Conservation (phyloP, 2,888 invertebrate genomes). For the Luperina testacea region DNA sequence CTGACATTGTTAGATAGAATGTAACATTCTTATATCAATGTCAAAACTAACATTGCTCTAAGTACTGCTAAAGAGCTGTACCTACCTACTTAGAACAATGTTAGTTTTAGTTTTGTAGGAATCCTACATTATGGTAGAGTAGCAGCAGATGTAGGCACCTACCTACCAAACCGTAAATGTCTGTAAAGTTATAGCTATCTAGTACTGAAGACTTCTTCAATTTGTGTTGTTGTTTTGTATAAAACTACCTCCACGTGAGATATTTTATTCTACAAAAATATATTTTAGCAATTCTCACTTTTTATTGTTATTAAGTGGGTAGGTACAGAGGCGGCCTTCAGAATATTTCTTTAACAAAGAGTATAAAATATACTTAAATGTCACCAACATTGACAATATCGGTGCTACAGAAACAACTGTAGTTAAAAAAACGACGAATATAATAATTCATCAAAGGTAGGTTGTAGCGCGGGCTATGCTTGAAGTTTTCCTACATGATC, state of each 20-base stretch:
- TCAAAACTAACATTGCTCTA: background rate
- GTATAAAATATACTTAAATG: background rate
- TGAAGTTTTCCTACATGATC: too few species aligned
- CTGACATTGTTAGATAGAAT: too few species aligned
- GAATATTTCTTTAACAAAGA: background rate
- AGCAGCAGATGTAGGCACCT: background rate
- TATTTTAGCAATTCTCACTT: background rate
- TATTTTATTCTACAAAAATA: background rate
- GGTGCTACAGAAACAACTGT: background rate
- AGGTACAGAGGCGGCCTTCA: background rate
- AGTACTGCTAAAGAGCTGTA: too few species aligned
- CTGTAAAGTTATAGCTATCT: background rate
- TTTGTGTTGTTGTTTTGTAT: background rate
- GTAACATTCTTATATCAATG: background rate
- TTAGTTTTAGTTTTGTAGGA: too few species aligned
- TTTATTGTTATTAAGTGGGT: background rate
- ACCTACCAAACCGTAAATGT: background rate
- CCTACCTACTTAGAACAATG: too few species aligned
- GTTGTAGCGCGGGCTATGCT: background rate
- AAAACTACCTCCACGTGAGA: background rate
- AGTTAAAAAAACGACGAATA: background rate
- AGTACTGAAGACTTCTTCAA: background rate
- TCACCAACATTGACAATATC: background rate
- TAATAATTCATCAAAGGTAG: background rate
- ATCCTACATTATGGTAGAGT: background rate